phyloP scores from a whole-genome alignment of 37 sponge, comb jelly and placozoan genomes.

The Chondrilla cf. caribensis region DNA sequence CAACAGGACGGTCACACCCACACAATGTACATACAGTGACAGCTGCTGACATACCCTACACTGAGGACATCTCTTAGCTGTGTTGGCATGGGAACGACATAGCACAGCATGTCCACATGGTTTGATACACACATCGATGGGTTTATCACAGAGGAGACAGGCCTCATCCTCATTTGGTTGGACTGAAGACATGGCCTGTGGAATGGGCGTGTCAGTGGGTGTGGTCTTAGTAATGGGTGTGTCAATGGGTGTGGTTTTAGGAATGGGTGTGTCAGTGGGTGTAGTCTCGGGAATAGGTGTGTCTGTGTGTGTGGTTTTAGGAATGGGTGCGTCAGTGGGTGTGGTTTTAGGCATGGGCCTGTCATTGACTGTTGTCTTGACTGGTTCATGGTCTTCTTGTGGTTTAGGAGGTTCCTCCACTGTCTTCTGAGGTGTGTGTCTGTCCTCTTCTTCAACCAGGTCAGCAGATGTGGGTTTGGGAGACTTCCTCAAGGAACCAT shows the following conservation, averaged over 20 bases:
- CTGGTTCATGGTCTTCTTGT: not conserved
- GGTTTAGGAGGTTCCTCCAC: not conserved
- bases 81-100: constrained; percentile 56
- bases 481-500: constrained; percentile 18
- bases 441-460: not conserved
- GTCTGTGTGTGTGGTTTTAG: too few relatives aligned
- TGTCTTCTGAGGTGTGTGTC: too few relatives aligned
- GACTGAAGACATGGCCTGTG: constrained; percentile 70
- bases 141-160: constrained; percentile 70
- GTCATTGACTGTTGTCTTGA: too few relatives aligned
- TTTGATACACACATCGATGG: constrained; percentile 55
- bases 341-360: too few relatives aligned
- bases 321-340: too few relatives aligned
- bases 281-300: constrained; percentile 30
- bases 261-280: too few relatives aligned
- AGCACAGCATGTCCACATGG: constrained; percentile 80
- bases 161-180: constrained; percentile 17
- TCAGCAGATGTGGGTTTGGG: constrained; percentile 12
- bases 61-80: constrained; percentile 76
- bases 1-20: not conserved
- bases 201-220: constrained; percentile 7
- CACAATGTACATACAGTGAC: not conserved
- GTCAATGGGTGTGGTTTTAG: too few relatives aligned
- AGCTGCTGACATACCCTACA: constrained; percentile 52
- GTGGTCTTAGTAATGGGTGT: constrained; percentile 49